These are phyloP conservation scores for Antigone vipio DNA, from an alignment of 2,113 vertebrate species.

Conservation along the genomic window DNA sequence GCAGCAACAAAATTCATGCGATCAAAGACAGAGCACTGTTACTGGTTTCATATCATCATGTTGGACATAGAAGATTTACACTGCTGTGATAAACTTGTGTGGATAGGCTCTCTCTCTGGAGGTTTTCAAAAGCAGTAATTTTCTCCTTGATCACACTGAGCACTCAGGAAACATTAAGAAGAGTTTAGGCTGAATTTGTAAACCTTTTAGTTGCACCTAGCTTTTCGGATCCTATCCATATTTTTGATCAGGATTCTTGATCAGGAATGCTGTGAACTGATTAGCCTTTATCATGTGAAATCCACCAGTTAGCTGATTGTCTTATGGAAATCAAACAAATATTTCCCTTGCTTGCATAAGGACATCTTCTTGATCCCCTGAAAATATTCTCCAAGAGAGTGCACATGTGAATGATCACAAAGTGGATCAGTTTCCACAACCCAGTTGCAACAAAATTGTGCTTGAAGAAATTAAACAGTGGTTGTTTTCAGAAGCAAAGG, in stretches of 20 bases:
- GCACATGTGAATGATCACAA: not conserved
- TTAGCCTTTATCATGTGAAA: not conserved
- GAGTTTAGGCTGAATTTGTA: not conserved
- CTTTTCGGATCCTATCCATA: not conserved
- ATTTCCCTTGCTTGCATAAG: not conserved
- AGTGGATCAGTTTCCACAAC: not conserved
- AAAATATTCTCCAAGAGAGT: not conserved
- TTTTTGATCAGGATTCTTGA: not conserved
- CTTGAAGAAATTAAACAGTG: not conserved
- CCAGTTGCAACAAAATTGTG: not conserved
- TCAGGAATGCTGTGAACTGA: not conserved
- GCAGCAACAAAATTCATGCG: not conserved
- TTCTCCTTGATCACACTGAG: not conserved
- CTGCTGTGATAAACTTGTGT: not conserved
- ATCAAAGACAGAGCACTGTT: not conserved
- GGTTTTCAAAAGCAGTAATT: not conserved
- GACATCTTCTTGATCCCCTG: not conserved
- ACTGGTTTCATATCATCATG: not conserved
- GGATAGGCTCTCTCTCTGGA: not conserved
- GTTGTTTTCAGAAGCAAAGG: not conserved
- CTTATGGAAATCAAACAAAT: not conserved
- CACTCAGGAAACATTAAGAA: not conserved
- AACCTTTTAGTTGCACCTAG: not conserved
- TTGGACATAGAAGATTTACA: not conserved
- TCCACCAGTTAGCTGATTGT: not conserved